These are phyloP conservation scores for Tholera decimalis DNA, from an alignment of 2,888 invertebrate species.

Conservation along the genomic window DNA sequence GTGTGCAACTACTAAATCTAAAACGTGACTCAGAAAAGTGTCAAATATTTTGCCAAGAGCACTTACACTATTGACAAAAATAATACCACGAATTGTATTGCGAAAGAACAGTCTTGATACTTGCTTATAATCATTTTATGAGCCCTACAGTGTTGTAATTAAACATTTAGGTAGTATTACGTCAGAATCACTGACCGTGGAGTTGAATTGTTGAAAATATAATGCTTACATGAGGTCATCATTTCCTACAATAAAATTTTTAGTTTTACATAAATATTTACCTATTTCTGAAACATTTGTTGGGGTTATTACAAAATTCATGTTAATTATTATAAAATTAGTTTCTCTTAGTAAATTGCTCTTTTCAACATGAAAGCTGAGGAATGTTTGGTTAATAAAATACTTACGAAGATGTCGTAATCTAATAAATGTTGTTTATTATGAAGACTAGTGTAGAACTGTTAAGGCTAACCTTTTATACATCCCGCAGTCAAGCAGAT, in stretches of 20 bases:
- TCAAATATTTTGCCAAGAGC: slow-evolving; percentile 40
- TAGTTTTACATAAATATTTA: slow-evolving; percentile 41
- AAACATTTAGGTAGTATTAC: slow-evolving; percentile 50
- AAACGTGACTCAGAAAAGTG: slow-evolving; percentile 20
- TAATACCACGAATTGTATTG: slow-evolving; percentile 7
- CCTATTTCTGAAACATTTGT: slow-evolving; percentile 17
- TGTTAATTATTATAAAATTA: slow-evolving; percentile 25
- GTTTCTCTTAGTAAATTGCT: slow-evolving; percentile 21
- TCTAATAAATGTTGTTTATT: slow-evolving; percentile 7
- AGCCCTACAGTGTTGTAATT: slow-evolving; percentile 46
- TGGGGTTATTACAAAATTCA: slow-evolving; percentile 34
- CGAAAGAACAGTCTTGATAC: slow-evolving; percentile 20
- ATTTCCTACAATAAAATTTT: slow-evolving; percentile 34
- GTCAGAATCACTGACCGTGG: slow-evolving; percentile 56
- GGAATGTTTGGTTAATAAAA: slow-evolving; percentile 20
- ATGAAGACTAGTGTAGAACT: background rate
- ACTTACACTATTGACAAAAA: slow-evolving; percentile 19
- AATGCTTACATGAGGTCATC: slow-evolving; percentile 51
- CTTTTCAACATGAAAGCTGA: slow-evolving; percentile 10
- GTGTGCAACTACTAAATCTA: slow-evolving; percentile 14
- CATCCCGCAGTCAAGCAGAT: background rate
- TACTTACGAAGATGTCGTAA: slow-evolving; percentile 5
- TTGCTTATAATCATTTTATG: slow-evolving; percentile 36
- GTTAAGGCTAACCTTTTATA: background rate
- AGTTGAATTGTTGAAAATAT: slow-evolving; percentile 36